A percentile compares a stretch with the other conserved stretches of the same genome.
Conservation (phyloP, 1,140 invertebrate species). For the Zaprionus ghesquierei region DNA sequence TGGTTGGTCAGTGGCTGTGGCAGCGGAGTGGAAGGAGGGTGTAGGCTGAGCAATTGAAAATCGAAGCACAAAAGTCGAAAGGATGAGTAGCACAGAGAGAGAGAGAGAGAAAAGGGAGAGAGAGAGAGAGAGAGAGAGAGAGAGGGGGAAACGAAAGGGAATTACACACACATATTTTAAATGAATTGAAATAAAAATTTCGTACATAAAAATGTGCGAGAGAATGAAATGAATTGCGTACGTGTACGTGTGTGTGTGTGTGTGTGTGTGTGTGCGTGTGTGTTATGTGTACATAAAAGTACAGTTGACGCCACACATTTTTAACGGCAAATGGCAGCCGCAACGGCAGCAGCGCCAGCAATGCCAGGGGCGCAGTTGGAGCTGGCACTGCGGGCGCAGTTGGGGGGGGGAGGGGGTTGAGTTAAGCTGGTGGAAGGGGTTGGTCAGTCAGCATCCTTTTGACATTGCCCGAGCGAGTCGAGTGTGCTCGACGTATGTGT, state of each 20-base stretch:
- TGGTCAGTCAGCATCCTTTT: constrained; percentile 37
- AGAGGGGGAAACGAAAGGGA: constrained; percentile 33
- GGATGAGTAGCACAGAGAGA: constrained; percentile 46
- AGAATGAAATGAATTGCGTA: constrained; percentile 48
- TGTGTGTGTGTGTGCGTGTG: constrained; percentile 13
- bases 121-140: constrained; percentile 5
- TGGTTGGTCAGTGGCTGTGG: constrained; percentile 8
- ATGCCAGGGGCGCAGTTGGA: constrained; percentile 5
- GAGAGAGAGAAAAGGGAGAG: not conserved
- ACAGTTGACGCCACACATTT: constrained; percentile 77
- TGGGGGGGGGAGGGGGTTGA: no score
- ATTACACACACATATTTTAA: constrained; percentile 80
- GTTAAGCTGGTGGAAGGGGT: not conserved
- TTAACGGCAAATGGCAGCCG: constrained; percentile 61
- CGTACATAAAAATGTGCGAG: constrained; percentile 71
- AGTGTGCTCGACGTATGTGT: constrained; percentile 29
- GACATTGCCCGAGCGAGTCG: constrained; percentile 49
- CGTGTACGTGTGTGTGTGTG: not conserved
- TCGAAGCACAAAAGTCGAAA: constrained; percentile 64
- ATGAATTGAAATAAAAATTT: constrained; percentile 79
- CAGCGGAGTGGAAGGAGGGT: not conserved
- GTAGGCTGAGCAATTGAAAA: constrained; percentile 58
- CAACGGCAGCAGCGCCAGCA: no score
- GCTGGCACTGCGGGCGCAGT: not conserved
- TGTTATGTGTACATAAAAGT: constrained; percentile 58